Evolutionary conservation across 2,113 vertebrate species (phyloP).

Genomic region (Rhineura floridana): DNA sequence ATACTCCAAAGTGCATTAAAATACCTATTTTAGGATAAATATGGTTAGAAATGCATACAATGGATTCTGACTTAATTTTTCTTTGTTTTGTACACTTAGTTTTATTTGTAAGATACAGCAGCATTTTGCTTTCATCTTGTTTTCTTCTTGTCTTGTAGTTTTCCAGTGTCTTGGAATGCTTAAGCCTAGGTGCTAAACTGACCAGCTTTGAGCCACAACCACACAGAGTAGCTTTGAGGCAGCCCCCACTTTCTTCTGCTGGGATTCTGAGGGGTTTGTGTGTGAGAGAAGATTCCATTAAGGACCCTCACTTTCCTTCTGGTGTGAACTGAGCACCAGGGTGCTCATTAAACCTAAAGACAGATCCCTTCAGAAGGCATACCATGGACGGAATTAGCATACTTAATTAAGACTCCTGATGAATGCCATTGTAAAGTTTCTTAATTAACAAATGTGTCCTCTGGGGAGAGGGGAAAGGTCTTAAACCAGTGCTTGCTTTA

Average conservation of each 20-base stretch:
- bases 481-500: conserved; percentile 55
- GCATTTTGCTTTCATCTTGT: too few species aligned
- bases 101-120: too few species aligned
- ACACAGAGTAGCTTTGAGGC: neutral
- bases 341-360: conserved; percentile 5
- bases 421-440: conserved; percentile 58
- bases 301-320: neutral
- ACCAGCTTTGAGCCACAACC: neutral
- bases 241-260: neutral
- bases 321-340: neutral
- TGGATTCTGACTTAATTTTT: too few species aligned
- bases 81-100: too few species aligned
- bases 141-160: too few species aligned
- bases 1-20: too few species aligned
- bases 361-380: conserved; percentile 7
- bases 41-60: too few species aligned
- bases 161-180: too few species aligned
- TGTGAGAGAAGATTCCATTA: neutral
- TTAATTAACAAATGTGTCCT: conserved; percentile 67
- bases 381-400: conserved; percentile 58
- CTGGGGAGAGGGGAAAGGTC: conserved; percentile 26
- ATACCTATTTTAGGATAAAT: too few species aligned
- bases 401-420: conserved; percentile 70
- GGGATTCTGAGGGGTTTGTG: neutral
- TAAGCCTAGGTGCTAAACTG: neutral